These are phyloP conservation scores for Junonia oenone DNA, from an alignment of 2,888 invertebrate species.

Conservation along the genomic window DNA sequence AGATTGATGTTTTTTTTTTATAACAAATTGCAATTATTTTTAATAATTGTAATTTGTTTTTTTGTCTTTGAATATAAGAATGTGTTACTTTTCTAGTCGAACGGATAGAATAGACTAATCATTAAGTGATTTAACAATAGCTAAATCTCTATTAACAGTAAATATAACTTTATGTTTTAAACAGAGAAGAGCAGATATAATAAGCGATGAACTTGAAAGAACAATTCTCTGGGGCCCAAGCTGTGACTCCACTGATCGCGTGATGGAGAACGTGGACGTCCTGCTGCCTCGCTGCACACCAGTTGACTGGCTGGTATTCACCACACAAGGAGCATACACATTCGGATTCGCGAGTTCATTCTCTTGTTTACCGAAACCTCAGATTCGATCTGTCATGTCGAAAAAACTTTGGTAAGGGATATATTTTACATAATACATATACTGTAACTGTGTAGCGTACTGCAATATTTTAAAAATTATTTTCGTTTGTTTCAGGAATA, in stretches of 20 bases:
- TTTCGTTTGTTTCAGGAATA: slow-evolving; percentile 29
- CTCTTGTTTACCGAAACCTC: slow-evolving; percentile 36
- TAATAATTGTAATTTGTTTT: too few relatives aligned
- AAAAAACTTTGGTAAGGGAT: slow-evolving; percentile 37
- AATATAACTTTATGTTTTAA: too few relatives aligned
- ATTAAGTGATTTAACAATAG: too few relatives aligned
- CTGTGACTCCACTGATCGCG: slow-evolving; percentile 39
- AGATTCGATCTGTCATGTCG: slow-evolving; percentile 39
- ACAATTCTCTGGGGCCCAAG: slow-evolving; percentile 43
- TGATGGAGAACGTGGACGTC: slow-evolving; percentile 34
- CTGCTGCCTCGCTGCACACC: slow-evolving; percentile 34
- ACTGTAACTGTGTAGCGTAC: not conserved
- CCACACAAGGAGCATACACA: slow-evolving; percentile 39
- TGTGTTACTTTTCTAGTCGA: too few relatives aligned
- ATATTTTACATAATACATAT: not conserved
- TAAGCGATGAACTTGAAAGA: slow-evolving; percentile 30
- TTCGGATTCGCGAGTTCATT: slow-evolving; percentile 35
- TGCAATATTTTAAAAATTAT: not conserved
- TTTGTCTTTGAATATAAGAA: too few relatives aligned
- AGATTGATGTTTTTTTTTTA: too few relatives aligned
- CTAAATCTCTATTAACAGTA: too few relatives aligned
- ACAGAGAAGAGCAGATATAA: slow-evolving; percentile 22
- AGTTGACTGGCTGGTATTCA: slow-evolving; percentile 41
- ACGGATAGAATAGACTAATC: too few relatives aligned
- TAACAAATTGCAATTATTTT: too few relatives aligned